Evolutionary conservation across 1,140 invertebrate genomes (phyloP).

Genomic region (Drosophila tristis): DNA sequence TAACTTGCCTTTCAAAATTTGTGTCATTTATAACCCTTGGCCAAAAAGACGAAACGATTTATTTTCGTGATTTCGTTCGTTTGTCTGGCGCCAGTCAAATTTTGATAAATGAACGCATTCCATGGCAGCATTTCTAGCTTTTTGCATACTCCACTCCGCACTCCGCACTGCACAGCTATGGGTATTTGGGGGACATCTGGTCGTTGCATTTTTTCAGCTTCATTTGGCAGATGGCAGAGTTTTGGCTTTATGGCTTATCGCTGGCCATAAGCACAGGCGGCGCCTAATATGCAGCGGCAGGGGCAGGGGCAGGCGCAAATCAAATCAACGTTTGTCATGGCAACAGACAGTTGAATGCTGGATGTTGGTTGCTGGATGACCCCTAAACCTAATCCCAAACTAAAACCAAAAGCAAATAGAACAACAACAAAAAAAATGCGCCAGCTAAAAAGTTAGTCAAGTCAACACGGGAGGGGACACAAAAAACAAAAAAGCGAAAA

Average conservation of each 20-base stretch:
- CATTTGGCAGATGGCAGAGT: slow-evolving; percentile 54
- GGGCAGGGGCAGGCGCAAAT: slow-evolving; percentile 37
- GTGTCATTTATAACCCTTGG: slow-evolving; percentile 66
- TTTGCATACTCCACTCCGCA: slow-evolving; percentile 38
- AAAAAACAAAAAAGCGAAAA: slow-evolving; percentile 6
- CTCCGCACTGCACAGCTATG: no score
- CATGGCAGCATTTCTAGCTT: slow-evolving; percentile 14
- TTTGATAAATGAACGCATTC: slow-evolving; percentile 67
- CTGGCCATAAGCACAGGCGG: slow-evolving; percentile 38
- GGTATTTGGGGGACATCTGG: slow-evolving; percentile 37
- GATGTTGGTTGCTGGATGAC: slow-evolving; percentile 1
- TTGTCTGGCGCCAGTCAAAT: slow-evolving; percentile 48
- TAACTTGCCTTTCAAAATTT: slow-evolving; percentile 23
- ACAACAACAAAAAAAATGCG: not conserved
- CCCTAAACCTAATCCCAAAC: not conserved
- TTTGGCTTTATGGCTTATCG: slow-evolving; percentile 38
- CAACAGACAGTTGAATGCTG: slow-evolving; percentile 41
- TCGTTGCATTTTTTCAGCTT: slow-evolving; percentile 71
- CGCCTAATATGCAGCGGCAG: slow-evolving; percentile 30
- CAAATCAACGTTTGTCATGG: slow-evolving; percentile 43
- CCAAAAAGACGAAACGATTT: slow-evolving; percentile 53
- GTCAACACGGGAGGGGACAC: slow-evolving; percentile 31
- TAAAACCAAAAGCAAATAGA: slow-evolving; percentile 24
- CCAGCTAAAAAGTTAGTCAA: slow-evolving; percentile 54
- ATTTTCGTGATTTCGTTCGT: slow-evolving; percentile 40